Evolutionary conservation across 1,140 invertebrate species (phyloP).

Genomic region (Scaptodrosophila lebanonensis): DNA sequence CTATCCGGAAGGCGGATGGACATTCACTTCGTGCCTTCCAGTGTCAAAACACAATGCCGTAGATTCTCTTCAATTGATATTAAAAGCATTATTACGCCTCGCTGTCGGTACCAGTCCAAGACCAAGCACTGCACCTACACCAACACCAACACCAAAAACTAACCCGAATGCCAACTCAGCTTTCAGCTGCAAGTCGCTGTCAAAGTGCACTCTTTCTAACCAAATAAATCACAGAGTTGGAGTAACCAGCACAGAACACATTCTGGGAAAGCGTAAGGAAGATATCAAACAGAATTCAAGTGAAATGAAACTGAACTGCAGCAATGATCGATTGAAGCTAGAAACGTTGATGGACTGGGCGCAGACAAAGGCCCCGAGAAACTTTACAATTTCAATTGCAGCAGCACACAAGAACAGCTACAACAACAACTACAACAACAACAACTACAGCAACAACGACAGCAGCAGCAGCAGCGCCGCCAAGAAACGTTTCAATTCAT

Average conservation of each 20-base stretch:
- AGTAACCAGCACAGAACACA: conserved; percentile 16
- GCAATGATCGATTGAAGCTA: conserved; percentile 23
- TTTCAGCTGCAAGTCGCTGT: background rate
- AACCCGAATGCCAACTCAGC: too few species aligned
- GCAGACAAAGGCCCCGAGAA: conserved; percentile 7
- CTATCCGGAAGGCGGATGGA: too few species aligned
- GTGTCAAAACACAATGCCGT: too few species aligned
- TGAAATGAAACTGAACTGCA: conserved; percentile 36
- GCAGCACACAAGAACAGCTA: too few species aligned
- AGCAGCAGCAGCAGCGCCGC: conserved; percentile 34
- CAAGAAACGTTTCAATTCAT: conserved; percentile 71
- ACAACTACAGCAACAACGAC: conserved; percentile 7
- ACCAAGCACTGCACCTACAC: too few species aligned
- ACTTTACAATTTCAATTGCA: too few species aligned
- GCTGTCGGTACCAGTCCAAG: too few species aligned
- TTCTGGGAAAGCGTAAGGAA: conserved; percentile 24
- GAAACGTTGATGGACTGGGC: too few species aligned
- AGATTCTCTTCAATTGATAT: too few species aligned
- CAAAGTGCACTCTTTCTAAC: conserved; percentile 1
- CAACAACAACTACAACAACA: conserved; percentile 1
- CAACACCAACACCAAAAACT: too few species aligned
- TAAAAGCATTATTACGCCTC: too few species aligned
- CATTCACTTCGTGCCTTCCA: too few species aligned
- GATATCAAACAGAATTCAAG: conserved; percentile 4
- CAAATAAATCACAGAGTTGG: conserved; percentile 32